Conservation (phyloP, 2,797 vertebrate species). For the Leuciscus waleckii region DNA sequence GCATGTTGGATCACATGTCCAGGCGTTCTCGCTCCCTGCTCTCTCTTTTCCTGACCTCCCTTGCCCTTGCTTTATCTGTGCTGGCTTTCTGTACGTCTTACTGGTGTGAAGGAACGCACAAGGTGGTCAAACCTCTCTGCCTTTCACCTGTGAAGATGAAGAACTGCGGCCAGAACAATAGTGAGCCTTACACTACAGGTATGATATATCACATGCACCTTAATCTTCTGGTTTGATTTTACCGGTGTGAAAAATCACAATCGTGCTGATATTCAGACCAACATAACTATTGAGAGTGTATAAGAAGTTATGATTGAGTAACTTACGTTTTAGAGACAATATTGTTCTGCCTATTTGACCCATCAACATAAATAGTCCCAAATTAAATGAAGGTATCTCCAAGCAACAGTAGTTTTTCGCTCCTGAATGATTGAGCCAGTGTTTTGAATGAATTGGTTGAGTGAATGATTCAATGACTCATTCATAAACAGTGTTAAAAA, state of each 20-base stretch:
- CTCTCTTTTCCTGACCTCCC: slow-evolving; percentile 80
- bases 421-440: background rate
- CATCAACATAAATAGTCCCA: background rate
- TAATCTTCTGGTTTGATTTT: slow-evolving; percentile 18
- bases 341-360: background rate
- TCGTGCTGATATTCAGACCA: background rate
- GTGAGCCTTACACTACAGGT: slow-evolving; percentile 80
- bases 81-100: slow-evolving; percentile 87
- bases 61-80: slow-evolving; percentile 83
- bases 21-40: slow-evolving; percentile 82
- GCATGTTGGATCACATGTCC: slow-evolving; percentile 80
- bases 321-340: background rate
- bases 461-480: background rate
- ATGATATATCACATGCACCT: slow-evolving; percentile 16
- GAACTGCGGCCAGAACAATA: slow-evolving; percentile 84
- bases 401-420: background rate
- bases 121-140: slow-evolving; percentile 88
- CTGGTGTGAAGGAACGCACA: slow-evolving; percentile 89
- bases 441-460: background rate
- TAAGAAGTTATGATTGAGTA: too few relatives aligned
- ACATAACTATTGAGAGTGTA: background rate
- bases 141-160: slow-evolving; percentile 86
- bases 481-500: background rate
- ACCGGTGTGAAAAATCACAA: background rate
- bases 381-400: background rate